Evolutionary conservation across 2,797 vertebrate species (phyloP).

Genomic region (Hydrophis major): DNA sequence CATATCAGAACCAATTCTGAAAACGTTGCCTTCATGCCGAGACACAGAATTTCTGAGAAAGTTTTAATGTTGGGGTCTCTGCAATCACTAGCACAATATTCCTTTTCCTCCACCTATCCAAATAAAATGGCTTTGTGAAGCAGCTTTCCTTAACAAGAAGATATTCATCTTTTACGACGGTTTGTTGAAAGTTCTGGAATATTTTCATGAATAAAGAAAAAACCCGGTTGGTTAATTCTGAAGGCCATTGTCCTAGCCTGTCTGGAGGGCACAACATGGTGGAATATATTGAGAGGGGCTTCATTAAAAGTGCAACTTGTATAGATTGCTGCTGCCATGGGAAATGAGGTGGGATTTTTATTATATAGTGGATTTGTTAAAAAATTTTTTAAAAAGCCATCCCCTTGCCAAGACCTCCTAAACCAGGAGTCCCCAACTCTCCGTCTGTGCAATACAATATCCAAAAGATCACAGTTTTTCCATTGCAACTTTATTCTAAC

Average conservation of each 20-base stretch:
- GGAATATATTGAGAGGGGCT: neutral
- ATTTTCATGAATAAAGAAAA: neutral
- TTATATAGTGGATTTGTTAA: neutral
- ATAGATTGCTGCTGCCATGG: neutral
- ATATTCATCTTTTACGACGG: neutral
- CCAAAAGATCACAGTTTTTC: too few relatives aligned
- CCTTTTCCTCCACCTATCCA: neutral
- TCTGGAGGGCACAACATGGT: neutral
- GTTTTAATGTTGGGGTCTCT: neutral
- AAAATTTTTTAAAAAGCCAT: neutral
- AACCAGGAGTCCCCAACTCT: too few relatives aligned
- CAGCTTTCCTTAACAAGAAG: neutral
- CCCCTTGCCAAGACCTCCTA: too few relatives aligned
- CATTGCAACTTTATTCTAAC: too few relatives aligned
- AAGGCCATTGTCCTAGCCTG: neutral
- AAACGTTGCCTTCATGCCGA: neutral
- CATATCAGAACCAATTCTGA: neutral
- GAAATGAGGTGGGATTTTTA: neutral
- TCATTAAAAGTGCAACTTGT: neutral
- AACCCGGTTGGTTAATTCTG: neutral
- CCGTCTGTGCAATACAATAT: too few relatives aligned
- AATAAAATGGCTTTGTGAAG: neutral
- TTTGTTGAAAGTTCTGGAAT: neutral
- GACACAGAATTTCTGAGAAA: neutral
- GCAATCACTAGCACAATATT: neutral